These are phyloP conservation scores for Mythimna vitellina DNA, from an alignment of 2,888 invertebrate species.

Conservation along the genomic window DNA sequence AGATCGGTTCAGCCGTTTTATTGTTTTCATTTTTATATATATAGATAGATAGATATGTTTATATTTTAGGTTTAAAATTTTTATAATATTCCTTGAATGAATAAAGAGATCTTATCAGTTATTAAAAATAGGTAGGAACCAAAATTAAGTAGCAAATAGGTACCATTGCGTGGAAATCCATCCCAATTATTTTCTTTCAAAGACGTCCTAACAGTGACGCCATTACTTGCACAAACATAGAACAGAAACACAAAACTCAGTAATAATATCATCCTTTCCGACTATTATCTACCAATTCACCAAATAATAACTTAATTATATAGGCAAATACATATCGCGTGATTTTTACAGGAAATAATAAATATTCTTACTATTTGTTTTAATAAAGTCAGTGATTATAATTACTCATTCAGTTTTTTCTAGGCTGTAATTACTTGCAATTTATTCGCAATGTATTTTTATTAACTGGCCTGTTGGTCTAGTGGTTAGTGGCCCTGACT, in stretches of 20 bases:
- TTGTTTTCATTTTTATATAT: no score
- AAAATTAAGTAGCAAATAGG: neutral
- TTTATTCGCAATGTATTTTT: neutral
- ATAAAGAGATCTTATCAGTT: no score
- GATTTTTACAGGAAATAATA: neutral
- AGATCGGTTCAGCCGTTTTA: no score
- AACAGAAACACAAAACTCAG: neutral
- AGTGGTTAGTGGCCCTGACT: no score
- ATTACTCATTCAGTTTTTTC: neutral
- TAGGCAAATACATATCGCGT: conserved; percentile 1
- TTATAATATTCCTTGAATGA: no score
- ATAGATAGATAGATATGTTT: no score
- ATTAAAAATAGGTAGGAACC: no score
- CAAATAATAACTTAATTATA: neutral
- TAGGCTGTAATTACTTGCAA: neutral
- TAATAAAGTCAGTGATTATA: neutral
- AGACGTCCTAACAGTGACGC: neutral
- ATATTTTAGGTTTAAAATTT: no score
- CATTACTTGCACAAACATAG: neutral
- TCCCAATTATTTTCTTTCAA: neutral
- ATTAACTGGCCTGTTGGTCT: no score
- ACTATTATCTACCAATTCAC: neutral
- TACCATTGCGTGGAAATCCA: neutral
- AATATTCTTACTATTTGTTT: neutral
- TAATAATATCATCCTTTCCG: conserved; percentile 8